Evolutionary conservation across 2,888 invertebrate species (phyloP), one percentile per base, ranked within the genome.

Genomic region (Tetragonula carbonaria): DNA sequence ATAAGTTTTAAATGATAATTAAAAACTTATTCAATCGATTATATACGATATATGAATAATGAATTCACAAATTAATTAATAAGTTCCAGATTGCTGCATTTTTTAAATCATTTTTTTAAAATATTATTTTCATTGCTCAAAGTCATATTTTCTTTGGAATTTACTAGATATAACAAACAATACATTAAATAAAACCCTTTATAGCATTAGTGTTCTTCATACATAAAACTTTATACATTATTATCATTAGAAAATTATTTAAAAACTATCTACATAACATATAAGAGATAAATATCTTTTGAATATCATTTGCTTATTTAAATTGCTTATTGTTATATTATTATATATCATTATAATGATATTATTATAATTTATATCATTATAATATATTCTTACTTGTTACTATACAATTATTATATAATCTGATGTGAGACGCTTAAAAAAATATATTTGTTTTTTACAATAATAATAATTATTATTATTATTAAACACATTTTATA

Each of bases 201-300:
- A 57, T 67, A 77, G 72, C 28, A 57, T 33, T 50, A 28, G 38
- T 38, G 57, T 71, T 76, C 66, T 50, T 78, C 16, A 80, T 73
- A 21, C 33, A 70, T 57, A 75, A 73, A 84, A 84, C 16, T 74
- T 80, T 71, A 73, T 73, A 38, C 83, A 87, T 90, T 89, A 83
- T 87, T 87, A 86, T 91, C 89, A 84, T 81, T 84, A 86, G 85
- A 86, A 90, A 85, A 90, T 80, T 90, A 91, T 91, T 90, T 91
- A 92, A 91, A 88, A 78, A 84, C 86, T 88, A 74, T 86, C 84
- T 81, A 87, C 88, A 90, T 89, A 83, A 81, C 53, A 74, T 77
- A 77, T 50, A 23, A 72, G 51, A 18, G 8, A 66, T 55, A 70
- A 78, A 71, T 78, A 81, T 68, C 50, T 86, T 77, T 74, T 71